Percentiles rank a stretch among this genome's conserved stretches.
These are phyloP conservation scores for Sisyra terminalis DNA, from an alignment of 2,888 invertebrate genomes.

Conservation along the genomic window DNA sequence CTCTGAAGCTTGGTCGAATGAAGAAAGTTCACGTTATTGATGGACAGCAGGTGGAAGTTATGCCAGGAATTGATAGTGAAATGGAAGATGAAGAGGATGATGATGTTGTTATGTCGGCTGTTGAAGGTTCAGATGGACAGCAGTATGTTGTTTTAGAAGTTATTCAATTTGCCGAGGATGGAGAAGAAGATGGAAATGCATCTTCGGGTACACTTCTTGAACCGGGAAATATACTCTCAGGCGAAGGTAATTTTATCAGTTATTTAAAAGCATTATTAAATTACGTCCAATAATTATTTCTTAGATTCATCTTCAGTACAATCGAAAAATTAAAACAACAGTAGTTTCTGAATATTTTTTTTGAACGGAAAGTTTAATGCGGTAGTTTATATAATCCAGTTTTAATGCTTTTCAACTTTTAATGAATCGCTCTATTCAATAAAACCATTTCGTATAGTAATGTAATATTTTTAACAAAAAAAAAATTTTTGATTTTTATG, in stretches of 20 bases:
- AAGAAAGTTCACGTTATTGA: slow-evolving; percentile 55
- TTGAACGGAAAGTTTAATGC: too few species aligned
- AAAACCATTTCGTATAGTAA: too few species aligned
- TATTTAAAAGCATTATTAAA: neutral
- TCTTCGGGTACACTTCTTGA: slow-evolving; percentile 29
- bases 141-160: slow-evolving; percentile 85
- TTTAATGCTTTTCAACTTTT: too few species aligned
- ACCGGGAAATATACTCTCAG: slow-evolving; percentile 26
- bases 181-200: slow-evolving; percentile 40
- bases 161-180: slow-evolving; percentile 53
- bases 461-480: too few species aligned
- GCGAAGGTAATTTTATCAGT: slow-evolving; percentile 11
- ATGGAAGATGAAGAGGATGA: slow-evolving; percentile 30
- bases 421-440: too few species aligned
- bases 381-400: too few species aligned
- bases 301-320: too few species aligned
- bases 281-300: neutral
- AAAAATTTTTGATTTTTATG: too few species aligned
- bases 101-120: slow-evolving; percentile 45
- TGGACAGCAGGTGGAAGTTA: slow-evolving; percentile 31
- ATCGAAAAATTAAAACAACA: too few species aligned
- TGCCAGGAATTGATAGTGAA: slow-evolving; percentile 28
- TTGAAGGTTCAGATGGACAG: slow-evolving; percentile 57
- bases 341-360: too few species aligned
- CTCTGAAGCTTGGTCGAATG: slow-evolving; percentile 62